Base-by-base conservation (phyloP, 2,888 invertebrate species). In the Hedychridium roseum region DNA sequence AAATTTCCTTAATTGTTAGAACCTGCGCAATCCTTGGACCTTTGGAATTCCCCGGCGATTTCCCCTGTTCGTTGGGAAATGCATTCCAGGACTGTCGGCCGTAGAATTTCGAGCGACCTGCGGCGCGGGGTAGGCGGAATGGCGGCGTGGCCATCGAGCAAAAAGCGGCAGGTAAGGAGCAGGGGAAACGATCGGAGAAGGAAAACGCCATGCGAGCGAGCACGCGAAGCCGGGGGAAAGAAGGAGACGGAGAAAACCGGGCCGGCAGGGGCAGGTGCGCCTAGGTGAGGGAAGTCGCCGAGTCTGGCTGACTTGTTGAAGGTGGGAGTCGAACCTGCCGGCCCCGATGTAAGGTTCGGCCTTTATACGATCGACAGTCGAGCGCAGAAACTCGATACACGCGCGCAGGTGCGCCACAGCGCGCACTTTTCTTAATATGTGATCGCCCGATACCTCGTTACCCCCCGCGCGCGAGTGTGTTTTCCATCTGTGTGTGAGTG, bases 291-390 rank as follows among this genome's bases (percentile, higher is more conserved):
- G 49, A n/a, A 23, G 32, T 42, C 51, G 44, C 52, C 36, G 49
- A 48, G 52, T 57, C 55, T 54, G 46, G 35, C 54, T 65, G 59
- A 63, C 64, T 64, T 52, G 48, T 48, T 52, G 56, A n/a, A 57
- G 59, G 71, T 68, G 70, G 69, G 67, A 71, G 70, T 69, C 68
- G 46, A 64, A 67, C 60, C 65, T 64, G 66, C 60, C 55, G 59
- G 59, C 57, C 54, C 53, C 36, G 37, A 47, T 52, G 43, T 46
- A 27, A 50, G 54, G 54, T 57, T 35, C 56, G 54, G 43, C 41
- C 51, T 41, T 55, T 39, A 32, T 35, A 36, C 60, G 60, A 67
- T 68, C 70, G 67, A 61, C 74, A 73, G 74, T 74, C 61, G 55
- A 50, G 52, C 64, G 60, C 63, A 63, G 65, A 54, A 68, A 66